These are phyloP conservation scores for Psammodynastes pulverulentus DNA, from an alignment of 2,113 vertebrate species.

Conservation along the genomic window DNA sequence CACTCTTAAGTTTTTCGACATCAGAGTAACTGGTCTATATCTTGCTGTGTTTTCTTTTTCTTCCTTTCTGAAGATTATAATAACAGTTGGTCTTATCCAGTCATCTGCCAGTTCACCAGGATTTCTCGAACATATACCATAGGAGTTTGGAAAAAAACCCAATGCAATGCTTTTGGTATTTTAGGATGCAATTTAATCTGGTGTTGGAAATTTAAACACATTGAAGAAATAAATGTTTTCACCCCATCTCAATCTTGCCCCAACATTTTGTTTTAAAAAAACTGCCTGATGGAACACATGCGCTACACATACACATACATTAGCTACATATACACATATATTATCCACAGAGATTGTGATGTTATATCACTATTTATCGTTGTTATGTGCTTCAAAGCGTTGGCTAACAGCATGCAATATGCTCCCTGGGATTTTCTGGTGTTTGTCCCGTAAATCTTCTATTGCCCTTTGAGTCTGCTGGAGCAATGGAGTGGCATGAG, in stretches of 20 bases:
- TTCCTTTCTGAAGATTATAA: neutral
- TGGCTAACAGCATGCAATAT: slow-evolving; percentile 78
- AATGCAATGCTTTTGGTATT: neutral
- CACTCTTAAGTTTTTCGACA: too few relatives aligned
- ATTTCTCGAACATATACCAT: neutral
- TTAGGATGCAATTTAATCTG: neutral
- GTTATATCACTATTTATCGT: neutral
- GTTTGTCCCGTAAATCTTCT: slow-evolving; percentile 77
- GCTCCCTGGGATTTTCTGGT: slow-evolving; percentile 81
- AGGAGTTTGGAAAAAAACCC: neutral
- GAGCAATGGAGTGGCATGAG: neutral
- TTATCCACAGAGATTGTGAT: neutral
- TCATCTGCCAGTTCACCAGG: neutral
- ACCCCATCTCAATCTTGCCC: neutral
- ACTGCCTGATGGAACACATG: neutral
- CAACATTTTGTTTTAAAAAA: neutral
- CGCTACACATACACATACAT: neutral
- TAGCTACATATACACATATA: neutral
- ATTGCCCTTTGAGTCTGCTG: slow-evolving; percentile 76
- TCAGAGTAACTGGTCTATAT: too few relatives aligned
- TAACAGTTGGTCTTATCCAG: neutral
- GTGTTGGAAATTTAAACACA: neutral
- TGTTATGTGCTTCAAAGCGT: slow-evolving; percentile 60
- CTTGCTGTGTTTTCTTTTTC: neutral
- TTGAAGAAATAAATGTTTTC: neutral